Conservation (phyloP, 2,113 vertebrate species). For the Ochotona curzoniae region DNA sequence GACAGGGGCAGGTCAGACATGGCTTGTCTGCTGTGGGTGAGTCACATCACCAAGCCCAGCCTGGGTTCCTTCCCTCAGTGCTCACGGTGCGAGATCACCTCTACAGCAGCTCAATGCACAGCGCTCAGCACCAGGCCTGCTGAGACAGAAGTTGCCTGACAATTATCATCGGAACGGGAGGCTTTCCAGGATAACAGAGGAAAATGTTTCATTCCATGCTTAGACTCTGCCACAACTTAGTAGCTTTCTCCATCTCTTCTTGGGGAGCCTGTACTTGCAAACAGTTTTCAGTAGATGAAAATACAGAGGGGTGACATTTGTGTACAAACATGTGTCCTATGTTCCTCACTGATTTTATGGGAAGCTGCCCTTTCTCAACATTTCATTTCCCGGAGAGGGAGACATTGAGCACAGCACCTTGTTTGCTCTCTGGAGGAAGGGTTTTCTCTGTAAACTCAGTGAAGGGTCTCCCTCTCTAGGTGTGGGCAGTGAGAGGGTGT, state of each 20-base stretch:
- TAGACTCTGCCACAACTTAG: background rate
- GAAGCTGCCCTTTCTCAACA: background rate
- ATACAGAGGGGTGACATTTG: background rate
- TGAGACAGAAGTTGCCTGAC: background rate
- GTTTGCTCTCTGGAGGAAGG: background rate
- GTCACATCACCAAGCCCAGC: background rate
- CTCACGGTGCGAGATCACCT: background rate
- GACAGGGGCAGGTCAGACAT: background rate
- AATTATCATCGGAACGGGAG: constrained; percentile 6
- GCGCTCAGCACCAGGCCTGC: background rate
- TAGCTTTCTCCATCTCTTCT: background rate
- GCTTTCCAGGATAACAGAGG: constrained; percentile 49
- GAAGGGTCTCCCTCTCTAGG: background rate
- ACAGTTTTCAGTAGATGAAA: background rate
- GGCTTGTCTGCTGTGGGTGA: background rate
- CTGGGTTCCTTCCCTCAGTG: background rate
- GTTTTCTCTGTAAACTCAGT: constrained; percentile 26
- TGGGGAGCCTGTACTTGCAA: background rate
- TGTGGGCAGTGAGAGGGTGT: background rate
- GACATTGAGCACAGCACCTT: background rate
- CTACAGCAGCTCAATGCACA: background rate
- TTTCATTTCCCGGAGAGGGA: constrained; percentile 38
- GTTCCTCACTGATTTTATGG: background rate
- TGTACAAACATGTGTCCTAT: background rate
- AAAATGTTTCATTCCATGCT: constrained; percentile 48